Conservation (phyloP, 2,113 vertebrate genomes). For the Paramisgurnus dabryanus region DNA sequence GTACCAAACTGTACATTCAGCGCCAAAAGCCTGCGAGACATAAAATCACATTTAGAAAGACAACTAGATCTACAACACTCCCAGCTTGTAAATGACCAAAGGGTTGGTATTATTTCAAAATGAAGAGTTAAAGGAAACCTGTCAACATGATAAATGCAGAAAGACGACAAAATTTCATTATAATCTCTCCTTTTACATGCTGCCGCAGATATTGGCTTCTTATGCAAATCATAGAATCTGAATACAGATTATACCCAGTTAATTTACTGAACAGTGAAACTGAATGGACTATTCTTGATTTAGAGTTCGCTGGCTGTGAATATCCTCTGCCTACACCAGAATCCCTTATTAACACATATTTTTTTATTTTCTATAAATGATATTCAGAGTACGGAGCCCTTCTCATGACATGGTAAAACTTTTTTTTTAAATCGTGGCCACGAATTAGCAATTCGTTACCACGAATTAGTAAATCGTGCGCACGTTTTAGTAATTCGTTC, state of each 20-base stretch:
- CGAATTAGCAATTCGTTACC: no score
- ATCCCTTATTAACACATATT: conserved; percentile 31
- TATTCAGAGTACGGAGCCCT: no score
- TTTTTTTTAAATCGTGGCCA: no score
- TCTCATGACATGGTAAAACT: no score
- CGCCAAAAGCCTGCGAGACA: neutral
- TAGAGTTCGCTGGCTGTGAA: conserved; percentile 44
- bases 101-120: conserved; percentile 20
- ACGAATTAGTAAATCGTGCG: no score
- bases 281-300: conserved; percentile 41
- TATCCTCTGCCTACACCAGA: conserved; percentile 25
- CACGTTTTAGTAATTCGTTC: no score
- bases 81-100: conserved; percentile 15
- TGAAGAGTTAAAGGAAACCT: conserved; percentile 32
- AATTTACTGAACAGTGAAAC: conserved; percentile 34
- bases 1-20: neutral
- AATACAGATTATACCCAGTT: conserved; percentile 35
- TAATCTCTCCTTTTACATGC: conserved; percentile 38
- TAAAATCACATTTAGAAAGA: neutral
- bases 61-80: neutral
- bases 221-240: conserved; percentile 40
- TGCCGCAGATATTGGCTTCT: conserved; percentile 43
- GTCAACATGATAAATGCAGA: conserved; percentile 46
- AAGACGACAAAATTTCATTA: conserved; percentile 37
- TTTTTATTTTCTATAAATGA: conserved; percentile 24